A percentile compares a stretch with the other conserved stretches of the same genome.
Conservation (phyloP, 2,888 invertebrate genomes). For the Drosophila imparisetae region DNA sequence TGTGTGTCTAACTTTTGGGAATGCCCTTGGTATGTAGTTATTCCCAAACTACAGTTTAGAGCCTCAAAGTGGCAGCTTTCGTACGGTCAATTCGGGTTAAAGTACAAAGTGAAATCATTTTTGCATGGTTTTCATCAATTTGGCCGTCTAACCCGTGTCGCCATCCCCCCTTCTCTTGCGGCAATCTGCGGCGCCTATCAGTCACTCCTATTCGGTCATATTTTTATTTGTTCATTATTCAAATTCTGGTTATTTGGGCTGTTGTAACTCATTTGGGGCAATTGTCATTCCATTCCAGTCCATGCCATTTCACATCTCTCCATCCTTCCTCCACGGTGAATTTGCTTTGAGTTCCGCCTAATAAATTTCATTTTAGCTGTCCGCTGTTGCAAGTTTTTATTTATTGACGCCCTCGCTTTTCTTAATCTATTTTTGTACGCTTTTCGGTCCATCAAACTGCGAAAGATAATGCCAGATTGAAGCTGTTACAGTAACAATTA, state of each 20-base stretch:
- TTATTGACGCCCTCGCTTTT: constrained; percentile 36
- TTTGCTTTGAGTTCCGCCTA: constrained; percentile 33
- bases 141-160: constrained; percentile 5
- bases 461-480: neutral
- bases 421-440: constrained; percentile 25
- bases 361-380: constrained; percentile 37
- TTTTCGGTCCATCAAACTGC: constrained; percentile 24
- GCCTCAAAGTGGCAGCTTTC: constrained; percentile 33
- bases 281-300: constrained; percentile 25
- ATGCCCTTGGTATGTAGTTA: constrained; percentile 22
- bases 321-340: constrained; percentile 6
- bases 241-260: constrained; percentile 26
- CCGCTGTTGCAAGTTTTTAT: constrained; percentile 19
- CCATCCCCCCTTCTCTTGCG: neutral
- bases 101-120: constrained; percentile 22
- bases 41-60: constrained; percentile 48
- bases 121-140: constrained; percentile 10
- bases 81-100: constrained; percentile 23
- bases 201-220: constrained; percentile 21
- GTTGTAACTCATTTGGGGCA: constrained; percentile 34
- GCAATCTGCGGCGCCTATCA: constrained; percentile 28
- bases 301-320: neutral
- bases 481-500: neutral
- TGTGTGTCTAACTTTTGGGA: constrained; percentile 26
- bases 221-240: constrained; percentile 45